These are phyloP conservation scores for Neogale vison DNA, from an alignment of 2,113 vertebrate species.

Conservation along the genomic window DNA sequence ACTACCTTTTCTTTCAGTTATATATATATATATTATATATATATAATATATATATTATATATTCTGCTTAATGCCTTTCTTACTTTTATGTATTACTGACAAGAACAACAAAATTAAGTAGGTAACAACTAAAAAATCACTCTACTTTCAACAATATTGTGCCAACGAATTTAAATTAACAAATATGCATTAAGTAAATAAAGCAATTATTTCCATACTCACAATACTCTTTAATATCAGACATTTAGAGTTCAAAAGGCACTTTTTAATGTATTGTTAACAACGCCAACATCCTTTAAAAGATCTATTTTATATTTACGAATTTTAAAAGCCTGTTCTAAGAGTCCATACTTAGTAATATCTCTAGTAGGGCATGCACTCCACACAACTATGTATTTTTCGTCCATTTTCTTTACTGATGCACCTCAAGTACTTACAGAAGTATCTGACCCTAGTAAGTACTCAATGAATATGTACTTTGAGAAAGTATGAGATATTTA, in stretches of 20 bases:
- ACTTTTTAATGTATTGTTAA: background rate
- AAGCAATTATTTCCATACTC: background rate
- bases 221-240: background rate
- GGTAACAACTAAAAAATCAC: background rate
- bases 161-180: background rate
- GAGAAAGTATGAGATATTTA: background rate
- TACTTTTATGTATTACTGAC: background rate
- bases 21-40: background rate
- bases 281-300: background rate
- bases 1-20: background rate
- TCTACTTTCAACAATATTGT: background rate
- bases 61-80: background rate
- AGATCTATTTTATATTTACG: background rate
- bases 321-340: background rate
- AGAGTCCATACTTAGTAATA: background rate
- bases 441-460: background rate
- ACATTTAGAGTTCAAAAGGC: background rate
- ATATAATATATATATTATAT: background rate
- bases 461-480: background rate
- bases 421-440: background rate
- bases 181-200: background rate
- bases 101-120: background rate
- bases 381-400: background rate
- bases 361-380: background rate
- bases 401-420: background rate